These are phyloP conservation scores for Neoitamus cyanurus DNA, from an alignment of 2,888 invertebrate species.

Conservation along the genomic window DNA sequence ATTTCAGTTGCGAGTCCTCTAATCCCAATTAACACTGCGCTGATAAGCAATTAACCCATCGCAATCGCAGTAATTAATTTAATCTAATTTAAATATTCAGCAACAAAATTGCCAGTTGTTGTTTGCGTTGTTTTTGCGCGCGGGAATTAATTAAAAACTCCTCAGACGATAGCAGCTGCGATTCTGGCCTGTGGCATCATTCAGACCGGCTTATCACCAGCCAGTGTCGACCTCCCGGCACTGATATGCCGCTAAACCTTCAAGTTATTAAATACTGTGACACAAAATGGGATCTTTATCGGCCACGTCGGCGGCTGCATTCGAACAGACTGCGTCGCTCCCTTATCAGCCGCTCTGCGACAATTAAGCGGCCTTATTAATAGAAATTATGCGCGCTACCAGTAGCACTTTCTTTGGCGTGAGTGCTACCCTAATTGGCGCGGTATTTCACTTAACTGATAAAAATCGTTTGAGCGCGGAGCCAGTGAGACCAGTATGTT, in stretches of 20 bases:
- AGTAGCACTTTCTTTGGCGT: not conserved
- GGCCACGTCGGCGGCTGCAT: not conserved
- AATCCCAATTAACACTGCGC: slow-evolving; percentile 47
- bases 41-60: slow-evolving; percentile 48
- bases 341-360: not conserved
- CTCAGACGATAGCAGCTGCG: not conserved
- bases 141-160: slow-evolving; percentile 2
- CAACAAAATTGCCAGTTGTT: slow-evolving; percentile 38
- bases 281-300: not conserved
- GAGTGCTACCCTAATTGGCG: not conserved
- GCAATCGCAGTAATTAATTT: slow-evolving; percentile 44
- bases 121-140: not conserved
- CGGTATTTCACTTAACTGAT: not conserved
- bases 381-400: slow-evolving; percentile 37
- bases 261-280: not conserved
- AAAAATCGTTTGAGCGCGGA: not conserved
- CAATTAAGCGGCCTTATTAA: slow-evolving; percentile 1
- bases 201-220: not conserved
- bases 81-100: slow-evolving; percentile 44
- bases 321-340: not conserved
- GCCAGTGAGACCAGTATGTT: not conserved
- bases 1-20: slow-evolving; percentile 47
- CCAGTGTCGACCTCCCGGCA: not conserved
- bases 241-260: not conserved
- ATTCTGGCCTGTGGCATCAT: not conserved